Conservation (phyloP, 64 coral and sea anemone species). For the Stylophora pistillata region DNA sequence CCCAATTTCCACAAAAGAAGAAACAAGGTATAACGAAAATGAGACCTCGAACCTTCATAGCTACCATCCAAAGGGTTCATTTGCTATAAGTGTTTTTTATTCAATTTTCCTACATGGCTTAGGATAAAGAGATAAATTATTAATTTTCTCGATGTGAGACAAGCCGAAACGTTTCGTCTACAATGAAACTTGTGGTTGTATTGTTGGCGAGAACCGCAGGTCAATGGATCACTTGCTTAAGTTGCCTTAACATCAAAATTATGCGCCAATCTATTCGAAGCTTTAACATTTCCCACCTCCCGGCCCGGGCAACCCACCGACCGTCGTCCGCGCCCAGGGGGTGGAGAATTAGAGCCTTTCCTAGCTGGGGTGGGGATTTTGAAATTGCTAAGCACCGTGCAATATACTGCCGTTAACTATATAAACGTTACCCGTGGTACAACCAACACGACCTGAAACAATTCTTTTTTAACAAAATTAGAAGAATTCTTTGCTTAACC, state of each 20-base stretch:
- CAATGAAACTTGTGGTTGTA: neutral
- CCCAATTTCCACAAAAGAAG: neutral
- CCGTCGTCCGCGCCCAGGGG: too few species aligned
- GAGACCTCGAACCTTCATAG: neutral
- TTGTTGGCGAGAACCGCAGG: neutral
- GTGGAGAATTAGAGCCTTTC: too few species aligned
- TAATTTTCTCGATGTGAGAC: conserved; percentile 18
- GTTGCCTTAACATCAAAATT: neutral
- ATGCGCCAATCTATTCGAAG: neutral
- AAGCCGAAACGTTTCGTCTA: conserved; percentile 19
- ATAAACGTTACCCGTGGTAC: too few species aligned
- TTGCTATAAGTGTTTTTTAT: neutral
- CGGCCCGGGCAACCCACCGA: too few species aligned
- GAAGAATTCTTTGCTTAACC: too few species aligned
- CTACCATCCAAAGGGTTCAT: neutral
- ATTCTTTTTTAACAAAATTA: too few species aligned
- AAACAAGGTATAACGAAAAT: neutral
- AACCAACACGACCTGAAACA: too few species aligned
- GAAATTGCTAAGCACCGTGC: too few species aligned
- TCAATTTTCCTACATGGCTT: neutral
- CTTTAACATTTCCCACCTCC: neutral
- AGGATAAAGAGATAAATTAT: conserved; percentile 6
- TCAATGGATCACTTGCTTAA: neutral
- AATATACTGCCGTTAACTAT: too few species aligned
- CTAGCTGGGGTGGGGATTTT: too few species aligned